Percentiles rank a stretch among this genome's conserved stretches.
These are phyloP conservation scores for Eucera pruinosa DNA, from an alignment of 2,888 invertebrate species.

Conservation along the genomic window DNA sequence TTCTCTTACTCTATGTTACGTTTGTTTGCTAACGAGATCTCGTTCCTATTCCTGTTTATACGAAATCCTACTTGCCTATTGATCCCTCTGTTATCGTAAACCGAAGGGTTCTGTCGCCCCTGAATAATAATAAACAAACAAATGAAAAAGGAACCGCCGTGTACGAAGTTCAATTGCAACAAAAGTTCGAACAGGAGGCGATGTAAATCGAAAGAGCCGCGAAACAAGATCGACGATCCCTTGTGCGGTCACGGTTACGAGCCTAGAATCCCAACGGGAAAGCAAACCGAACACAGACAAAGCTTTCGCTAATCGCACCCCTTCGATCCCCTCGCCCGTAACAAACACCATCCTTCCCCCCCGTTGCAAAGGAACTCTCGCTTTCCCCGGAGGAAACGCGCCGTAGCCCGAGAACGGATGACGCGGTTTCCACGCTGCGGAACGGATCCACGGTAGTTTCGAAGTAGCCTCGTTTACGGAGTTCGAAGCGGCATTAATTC, in stretches of 20 bases:
- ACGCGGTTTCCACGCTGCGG: slow-evolving; percentile 68
- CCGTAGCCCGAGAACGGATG: slow-evolving; percentile 75
- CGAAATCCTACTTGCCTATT: too few relatives aligned
- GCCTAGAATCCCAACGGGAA: slow-evolving; percentile 22
- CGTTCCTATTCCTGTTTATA: too few relatives aligned
- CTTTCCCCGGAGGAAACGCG: slow-evolving; percentile 58
- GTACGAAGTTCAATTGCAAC: not conserved
- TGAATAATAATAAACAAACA: too few relatives aligned
- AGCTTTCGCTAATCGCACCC: slow-evolving; percentile 59
- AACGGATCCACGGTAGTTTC: slow-evolving; percentile 75
- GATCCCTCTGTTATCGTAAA: too few relatives aligned
- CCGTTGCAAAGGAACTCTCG: slow-evolving; percentile 32
- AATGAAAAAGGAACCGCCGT: too few relatives aligned
- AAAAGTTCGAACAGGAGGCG: slow-evolving; percentile 2
- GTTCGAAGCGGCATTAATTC: slow-evolving; percentile 78
- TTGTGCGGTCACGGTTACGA: slow-evolving; percentile 27
- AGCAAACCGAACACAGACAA: slow-evolving; percentile 44
- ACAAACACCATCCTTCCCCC: slow-evolving; percentile 13
- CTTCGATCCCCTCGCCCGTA: slow-evolving; percentile 18
- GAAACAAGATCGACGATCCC: slow-evolving; percentile 48
- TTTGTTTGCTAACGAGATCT: too few relatives aligned
- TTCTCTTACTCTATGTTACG: too few relatives aligned
- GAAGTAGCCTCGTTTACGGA: slow-evolving; percentile 76
- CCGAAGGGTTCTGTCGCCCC: too few relatives aligned
- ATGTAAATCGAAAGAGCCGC: slow-evolving; percentile 12